Evolutionary conservation across 2,888 invertebrate species (phyloP).

Genomic region (Argynnis bischoffii): DNA sequence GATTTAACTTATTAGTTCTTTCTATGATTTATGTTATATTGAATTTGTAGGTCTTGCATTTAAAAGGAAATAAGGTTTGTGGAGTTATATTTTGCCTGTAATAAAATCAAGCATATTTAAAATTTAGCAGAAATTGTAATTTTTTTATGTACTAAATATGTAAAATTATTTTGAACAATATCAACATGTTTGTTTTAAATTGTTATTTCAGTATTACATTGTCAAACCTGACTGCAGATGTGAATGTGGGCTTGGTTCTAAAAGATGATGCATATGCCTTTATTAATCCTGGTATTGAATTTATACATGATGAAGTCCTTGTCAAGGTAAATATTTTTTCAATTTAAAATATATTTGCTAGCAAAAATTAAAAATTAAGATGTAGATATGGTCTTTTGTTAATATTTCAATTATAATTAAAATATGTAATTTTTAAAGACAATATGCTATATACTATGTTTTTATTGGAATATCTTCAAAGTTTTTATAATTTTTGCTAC

Average conservation of each 20-base stretch:
- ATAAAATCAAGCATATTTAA: neutral
- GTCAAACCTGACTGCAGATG: slow-evolving; percentile 79
- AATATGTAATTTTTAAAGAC: too few species aligned
- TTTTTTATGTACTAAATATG: too few species aligned
- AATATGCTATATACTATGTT: too few species aligned
- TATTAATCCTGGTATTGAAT: slow-evolving; percentile 81
- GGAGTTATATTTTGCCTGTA: neutral
- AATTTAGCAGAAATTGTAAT: too few species aligned
- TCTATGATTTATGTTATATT: too few species aligned
- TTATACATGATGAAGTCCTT: slow-evolving; percentile 77
- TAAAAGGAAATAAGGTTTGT: slow-evolving; percentile 27
- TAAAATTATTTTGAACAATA: too few species aligned
- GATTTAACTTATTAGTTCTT: too few species aligned
- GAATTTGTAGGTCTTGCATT: slow-evolving; percentile 27
- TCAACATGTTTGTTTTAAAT: neutral
- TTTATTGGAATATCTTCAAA: too few species aligned
- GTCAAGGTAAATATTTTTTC: slow-evolving; percentile 71
- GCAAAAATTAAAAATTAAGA: neutral
- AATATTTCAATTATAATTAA: too few species aligned
- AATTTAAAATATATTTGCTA: neutral
- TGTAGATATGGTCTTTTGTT: too few species aligned
- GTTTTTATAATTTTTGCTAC: neutral
- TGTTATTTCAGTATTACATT: slow-evolving; percentile 72
- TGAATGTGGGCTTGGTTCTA: slow-evolving; percentile 79
- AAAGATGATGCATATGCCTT: slow-evolving; percentile 81